Conservation (phyloP, 2,113 vertebrate species). For the Indri indri region DNA sequence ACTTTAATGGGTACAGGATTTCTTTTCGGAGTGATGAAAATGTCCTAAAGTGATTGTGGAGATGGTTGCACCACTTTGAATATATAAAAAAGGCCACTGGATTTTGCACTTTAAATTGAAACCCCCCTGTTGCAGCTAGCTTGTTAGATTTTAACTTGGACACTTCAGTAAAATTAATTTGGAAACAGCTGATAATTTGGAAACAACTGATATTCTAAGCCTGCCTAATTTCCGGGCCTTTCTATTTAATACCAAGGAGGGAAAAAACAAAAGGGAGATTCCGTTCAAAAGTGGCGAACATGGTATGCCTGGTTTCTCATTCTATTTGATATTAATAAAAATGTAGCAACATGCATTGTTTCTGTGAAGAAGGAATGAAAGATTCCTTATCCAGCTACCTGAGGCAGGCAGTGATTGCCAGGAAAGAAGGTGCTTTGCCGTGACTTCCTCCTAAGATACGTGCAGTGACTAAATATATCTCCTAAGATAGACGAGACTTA, state of each 20-base stretch:
- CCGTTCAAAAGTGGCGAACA: neutral
- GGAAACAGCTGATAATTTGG: neutral
- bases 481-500: constrained; percentile 62
- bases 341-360: neutral
- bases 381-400: constrained; percentile 7
- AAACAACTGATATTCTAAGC: neutral
- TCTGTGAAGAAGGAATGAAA: neutral
- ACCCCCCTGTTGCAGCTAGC: neutral
- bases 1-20: neutral
- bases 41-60: neutral
- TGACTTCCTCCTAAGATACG: constrained; percentile 65
- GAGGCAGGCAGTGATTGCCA: neutral
- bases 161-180: neutral
- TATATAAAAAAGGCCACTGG: neutral
- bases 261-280: neutral
- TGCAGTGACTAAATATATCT: constrained; percentile 72
- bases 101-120: neutral
- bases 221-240: neutral
- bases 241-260: neutral
- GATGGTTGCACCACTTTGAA: neutral
- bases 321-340: neutral
- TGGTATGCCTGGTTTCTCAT: constrained; percentile 19
- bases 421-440: constrained; percentile 40
- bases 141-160: neutral
- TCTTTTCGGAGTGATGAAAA: neutral